Evolutionary conservation across 1,140 invertebrate species (phyloP), one percentile per base, ranked within the genome.

Genomic region (Drosophila ironensis): DNA sequence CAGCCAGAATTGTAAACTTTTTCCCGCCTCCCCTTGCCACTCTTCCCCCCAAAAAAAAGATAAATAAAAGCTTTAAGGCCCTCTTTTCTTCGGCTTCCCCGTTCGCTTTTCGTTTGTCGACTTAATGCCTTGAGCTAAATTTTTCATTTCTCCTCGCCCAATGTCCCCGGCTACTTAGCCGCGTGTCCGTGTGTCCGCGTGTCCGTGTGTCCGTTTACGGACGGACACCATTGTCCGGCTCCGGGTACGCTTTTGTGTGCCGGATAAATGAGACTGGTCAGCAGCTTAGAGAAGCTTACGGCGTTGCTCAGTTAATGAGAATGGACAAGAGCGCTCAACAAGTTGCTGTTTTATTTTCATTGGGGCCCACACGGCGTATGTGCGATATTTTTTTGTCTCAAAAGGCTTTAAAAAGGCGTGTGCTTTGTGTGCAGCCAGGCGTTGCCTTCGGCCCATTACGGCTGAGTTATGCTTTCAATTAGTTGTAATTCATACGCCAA

Each of bases 391-490:
- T 16, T 33, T 38, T 41, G 9, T 60, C 4, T 45, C 24, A 14
- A 44, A 69, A 19, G 19, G 24, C 9, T 53, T 41, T 56, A 45
- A 30, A 47, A 44, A 30, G 19, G 24, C 20, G 53, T 56, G 67
- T 8, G 16, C 22, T 19, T 44, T 37, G 42, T 50, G 68, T 54
- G 68, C 57, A 64, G 33, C 53, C 24, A 61, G 48, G 52, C 63
- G 41, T 35, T 16, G 50, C 44, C 40, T 52, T 50, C 38, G 54
- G 59, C 78, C 74, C 80, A 78, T 84, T 78, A 86, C 30, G 46
- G 51, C 73, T 86, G 73, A 86, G 70, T 86, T 86, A 86, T 84
- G 73, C 69, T 74, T 84, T 84, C 74, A 84, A 84, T 84, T 86
- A 82, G 80, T 84, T 78, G 63, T 56, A 76, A 82, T 81, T 84